Evolutionary conservation across 1,140 invertebrate species (phyloP).

Genomic region (Neuroterus valhalla): DNA sequence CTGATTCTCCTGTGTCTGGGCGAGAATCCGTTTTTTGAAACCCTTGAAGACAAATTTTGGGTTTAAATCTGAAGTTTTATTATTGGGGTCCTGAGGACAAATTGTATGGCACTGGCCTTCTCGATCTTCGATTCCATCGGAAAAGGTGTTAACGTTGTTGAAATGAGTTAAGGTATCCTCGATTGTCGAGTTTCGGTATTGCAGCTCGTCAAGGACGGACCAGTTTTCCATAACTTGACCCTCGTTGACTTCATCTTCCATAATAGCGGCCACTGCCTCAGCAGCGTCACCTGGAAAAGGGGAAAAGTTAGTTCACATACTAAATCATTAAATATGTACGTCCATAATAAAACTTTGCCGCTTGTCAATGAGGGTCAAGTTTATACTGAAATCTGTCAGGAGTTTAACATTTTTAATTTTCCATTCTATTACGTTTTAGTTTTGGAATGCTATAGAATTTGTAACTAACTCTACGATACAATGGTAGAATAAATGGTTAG

Average conservation of each 20-base stretch:
- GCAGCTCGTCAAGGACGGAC: slow-evolving; percentile 59
- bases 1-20: slow-evolving; percentile 60
- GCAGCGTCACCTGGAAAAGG: slow-evolving; percentile 19
- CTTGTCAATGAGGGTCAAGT: too few species aligned
- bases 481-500: too few species aligned
- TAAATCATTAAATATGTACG: too few species aligned
- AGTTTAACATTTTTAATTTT: too few species aligned
- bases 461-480: too few species aligned
- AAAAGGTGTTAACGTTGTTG: slow-evolving; percentile 58
- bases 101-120: slow-evolving; percentile 40
- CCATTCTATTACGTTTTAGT: too few species aligned
- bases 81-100: slow-evolving; percentile 42
- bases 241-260: slow-evolving; percentile 74
- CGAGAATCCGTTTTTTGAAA: slow-evolving; percentile 68
- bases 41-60: slow-evolving; percentile 63
- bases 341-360: too few species aligned
- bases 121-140: slow-evolving; percentile 56
- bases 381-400: too few species aligned
- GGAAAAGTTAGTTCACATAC: not conserved
- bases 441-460: too few species aligned
- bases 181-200: slow-evolving; percentile 58
- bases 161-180: slow-evolving; percentile 56
- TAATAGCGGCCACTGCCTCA: slow-evolving; percentile 57
- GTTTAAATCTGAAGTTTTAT: slow-evolving; percentile 64
- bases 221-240: slow-evolving; percentile 63